These are phyloP conservation scores for Alethe castanea DNA, from an alignment of 2,113 vertebrate species.

Conservation along the genomic window DNA sequence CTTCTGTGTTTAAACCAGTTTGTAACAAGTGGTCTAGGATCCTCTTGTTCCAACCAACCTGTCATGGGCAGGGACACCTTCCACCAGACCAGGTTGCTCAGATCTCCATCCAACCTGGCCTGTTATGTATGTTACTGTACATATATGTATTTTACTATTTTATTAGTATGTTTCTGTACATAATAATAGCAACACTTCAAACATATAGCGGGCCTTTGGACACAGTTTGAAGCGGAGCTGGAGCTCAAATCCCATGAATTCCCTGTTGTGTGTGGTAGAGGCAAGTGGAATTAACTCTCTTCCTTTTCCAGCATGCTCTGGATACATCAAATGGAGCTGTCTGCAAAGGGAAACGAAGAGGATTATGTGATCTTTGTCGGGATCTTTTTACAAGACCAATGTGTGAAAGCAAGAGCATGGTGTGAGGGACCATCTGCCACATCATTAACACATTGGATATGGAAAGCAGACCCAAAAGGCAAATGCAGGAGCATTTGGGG, in stretches of 20 bases:
- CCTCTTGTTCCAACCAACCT: neutral
- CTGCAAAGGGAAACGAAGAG: neutral
- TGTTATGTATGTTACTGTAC: neutral
- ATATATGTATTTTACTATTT: neutral
- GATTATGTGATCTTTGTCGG: neutral
- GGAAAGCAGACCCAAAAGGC: neutral
- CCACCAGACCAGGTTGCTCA: neutral
- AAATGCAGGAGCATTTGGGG: rapidly evolving
- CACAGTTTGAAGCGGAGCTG: neutral
- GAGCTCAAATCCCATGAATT: neutral
- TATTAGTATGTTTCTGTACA: neutral
- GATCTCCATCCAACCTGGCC: neutral
- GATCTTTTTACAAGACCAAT: neutral
- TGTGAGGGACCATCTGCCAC: neutral
- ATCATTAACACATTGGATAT: rapidly evolving
- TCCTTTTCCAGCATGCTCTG: slow-evolving; percentile 1
- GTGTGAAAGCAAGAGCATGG: neutral
- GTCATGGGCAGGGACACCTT: neutral
- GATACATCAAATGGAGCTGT: neutral
- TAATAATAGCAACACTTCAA: neutral
- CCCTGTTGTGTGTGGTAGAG: neutral
- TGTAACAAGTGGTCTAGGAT: neutral
- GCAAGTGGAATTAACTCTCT: neutral
- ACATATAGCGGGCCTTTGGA: neutral
- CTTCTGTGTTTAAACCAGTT: neutral